Conservation (phyloP, 2,113 vertebrate species). For the Charadrius vociferus region DNA sequence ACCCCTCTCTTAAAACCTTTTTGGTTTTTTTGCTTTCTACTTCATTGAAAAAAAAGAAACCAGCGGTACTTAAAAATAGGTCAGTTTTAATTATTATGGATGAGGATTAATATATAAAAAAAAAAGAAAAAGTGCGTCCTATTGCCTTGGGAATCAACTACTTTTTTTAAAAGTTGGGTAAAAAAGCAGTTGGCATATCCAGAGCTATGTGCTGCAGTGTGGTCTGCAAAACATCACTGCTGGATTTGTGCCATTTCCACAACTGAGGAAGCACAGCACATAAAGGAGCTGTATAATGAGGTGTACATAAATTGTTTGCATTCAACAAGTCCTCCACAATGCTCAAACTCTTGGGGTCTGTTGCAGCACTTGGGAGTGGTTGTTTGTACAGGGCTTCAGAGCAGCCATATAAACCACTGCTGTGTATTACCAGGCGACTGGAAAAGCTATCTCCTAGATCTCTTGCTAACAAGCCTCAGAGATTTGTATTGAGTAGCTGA, state of each 20-base stretch:
- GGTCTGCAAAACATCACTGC: neutral
- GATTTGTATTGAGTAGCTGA: neutral
- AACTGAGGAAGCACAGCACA: neutral
- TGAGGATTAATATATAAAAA: neutral
- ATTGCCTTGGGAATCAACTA: neutral
- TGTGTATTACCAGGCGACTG: neutral
- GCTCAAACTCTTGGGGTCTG: neutral
- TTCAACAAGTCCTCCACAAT: neutral
- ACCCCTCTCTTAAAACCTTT: neutral
- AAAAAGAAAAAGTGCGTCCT: neutral
- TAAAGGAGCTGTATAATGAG: neutral
- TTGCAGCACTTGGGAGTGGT: neutral
- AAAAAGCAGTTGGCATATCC: neutral
- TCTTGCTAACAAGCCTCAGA: slow-evolving; percentile 3
- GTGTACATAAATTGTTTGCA: neutral
- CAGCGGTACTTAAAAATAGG: neutral
- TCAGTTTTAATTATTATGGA: neutral
- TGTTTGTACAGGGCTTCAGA: neutral
- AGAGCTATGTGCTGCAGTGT: fast-evolving
- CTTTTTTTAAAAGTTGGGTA: neutral
- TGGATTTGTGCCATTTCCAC: neutral
- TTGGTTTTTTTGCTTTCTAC: neutral
- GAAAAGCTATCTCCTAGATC: neutral
- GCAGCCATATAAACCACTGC: neutral
- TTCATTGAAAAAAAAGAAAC: neutral